Conservation (phyloP, 1,140 invertebrate species). For the Metopolophium dirhodum region DNA sequence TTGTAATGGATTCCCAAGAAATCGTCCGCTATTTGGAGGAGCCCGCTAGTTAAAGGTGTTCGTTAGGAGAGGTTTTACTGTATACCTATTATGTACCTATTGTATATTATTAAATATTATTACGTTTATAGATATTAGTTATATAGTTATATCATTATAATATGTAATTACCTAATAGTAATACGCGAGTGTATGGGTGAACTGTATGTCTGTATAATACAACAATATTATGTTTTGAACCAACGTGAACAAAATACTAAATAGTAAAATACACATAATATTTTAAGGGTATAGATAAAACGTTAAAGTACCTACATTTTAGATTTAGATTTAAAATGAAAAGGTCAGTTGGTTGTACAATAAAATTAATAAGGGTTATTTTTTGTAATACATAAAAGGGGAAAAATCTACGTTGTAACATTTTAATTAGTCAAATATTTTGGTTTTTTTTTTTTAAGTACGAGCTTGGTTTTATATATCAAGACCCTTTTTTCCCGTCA, state of each 20-base stretch:
- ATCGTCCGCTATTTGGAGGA: too few species aligned
- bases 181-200: not conserved
- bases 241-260: too few species aligned
- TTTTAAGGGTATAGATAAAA: not conserved
- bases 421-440: constrained; percentile 38
- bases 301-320: not conserved
- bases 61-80: too few species aligned
- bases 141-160: not conserved
- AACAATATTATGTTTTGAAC: not conserved
- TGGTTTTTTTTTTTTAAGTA: not conserved
- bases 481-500: not conserved
- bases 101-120: not conserved
- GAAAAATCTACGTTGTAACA: not conserved
- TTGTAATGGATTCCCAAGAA: too few species aligned
- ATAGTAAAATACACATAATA: not conserved
- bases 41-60: too few species aligned
- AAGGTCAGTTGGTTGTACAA: not conserved
- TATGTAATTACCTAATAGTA: not conserved
- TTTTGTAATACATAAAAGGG: not conserved
- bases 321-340: not conserved
- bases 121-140: not conserved
- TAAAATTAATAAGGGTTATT: constrained; percentile 23
- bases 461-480: not conserved
- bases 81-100: not conserved
- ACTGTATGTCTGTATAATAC: not conserved